These are phyloP conservation scores for Lycocerus yunnanus DNA, from an alignment of 2,888 invertebrate genomes.

Conservation along the genomic window DNA sequence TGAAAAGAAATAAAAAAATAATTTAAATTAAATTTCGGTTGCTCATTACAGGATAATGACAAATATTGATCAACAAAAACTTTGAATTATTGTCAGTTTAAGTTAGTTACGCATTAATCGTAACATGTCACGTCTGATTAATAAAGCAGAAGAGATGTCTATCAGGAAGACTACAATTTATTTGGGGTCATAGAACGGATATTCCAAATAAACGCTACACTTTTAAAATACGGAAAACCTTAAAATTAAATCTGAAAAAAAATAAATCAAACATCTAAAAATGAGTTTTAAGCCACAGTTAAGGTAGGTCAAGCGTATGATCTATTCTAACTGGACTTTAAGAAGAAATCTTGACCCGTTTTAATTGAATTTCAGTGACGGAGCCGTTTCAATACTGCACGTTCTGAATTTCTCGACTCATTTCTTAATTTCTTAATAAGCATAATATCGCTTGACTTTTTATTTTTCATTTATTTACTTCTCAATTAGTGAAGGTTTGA, in stretches of 20 bases:
- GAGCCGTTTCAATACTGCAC: too few species aligned
- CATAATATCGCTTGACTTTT: too few species aligned
- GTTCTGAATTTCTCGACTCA: too few species aligned
- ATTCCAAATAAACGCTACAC: not conserved
- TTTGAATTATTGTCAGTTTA: not conserved
- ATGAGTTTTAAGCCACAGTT: not conserved
- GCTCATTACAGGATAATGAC: not conserved
- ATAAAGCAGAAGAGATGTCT: not conserved
- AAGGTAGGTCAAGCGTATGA: not conserved
- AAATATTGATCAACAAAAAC: not conserved
- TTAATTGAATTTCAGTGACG: not conserved
- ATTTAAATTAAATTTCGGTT: not conserved
- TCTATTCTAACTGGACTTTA: not conserved
- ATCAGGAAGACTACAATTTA: not conserved
- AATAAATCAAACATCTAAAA: not conserved
- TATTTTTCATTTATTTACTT: too few species aligned
- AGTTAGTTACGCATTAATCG: not conserved
- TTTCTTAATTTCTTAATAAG: too few species aligned
- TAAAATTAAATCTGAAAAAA: too few species aligned
- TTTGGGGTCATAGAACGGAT: not conserved
- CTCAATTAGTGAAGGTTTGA: too few species aligned
- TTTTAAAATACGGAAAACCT: not conserved
- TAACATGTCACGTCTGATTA: not conserved
- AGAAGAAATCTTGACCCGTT: not conserved
- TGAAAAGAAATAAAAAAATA: not conserved